These are phyloP conservation scores for Sparidentex hasta DNA, from an alignment of 2,797 vertebrate species.

Conservation along the genomic window DNA sequence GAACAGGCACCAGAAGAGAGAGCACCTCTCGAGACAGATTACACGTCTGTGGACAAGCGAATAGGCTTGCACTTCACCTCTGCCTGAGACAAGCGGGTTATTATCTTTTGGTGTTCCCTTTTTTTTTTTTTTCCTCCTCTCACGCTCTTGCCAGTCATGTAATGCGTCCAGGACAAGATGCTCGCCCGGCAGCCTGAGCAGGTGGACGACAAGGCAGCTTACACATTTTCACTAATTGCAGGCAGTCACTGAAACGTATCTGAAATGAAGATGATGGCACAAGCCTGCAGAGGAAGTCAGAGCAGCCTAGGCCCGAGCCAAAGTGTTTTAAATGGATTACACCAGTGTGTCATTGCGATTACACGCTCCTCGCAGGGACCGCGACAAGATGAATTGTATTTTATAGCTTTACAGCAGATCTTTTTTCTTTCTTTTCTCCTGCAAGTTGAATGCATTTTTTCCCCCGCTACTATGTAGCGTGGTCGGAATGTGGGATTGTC, in stretches of 20 bases:
- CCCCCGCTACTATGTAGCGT: constrained; percentile 30
- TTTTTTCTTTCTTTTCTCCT: constrained; percentile 69
- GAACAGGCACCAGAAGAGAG: constrained; percentile 67
- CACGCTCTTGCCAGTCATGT: constrained; percentile 67
- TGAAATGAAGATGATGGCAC: constrained; percentile 69
- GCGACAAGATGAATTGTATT: constrained; percentile 82
- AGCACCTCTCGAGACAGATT: constrained; percentile 77
- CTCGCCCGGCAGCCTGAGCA: constrained; percentile 65
- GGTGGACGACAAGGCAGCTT: constrained; percentile 75
- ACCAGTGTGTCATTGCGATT: constrained; percentile 87
- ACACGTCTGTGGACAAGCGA: constrained; percentile 76
- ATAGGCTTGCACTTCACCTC: constrained; percentile 71
- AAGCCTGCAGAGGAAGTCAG: constrained; percentile 74
- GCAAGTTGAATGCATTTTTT: constrained; percentile 63
- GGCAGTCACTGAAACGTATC: constrained; percentile 72
- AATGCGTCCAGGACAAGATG: constrained; percentile 66
- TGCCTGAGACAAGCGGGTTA: constrained; percentile 67
- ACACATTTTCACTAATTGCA: constrained; percentile 75
- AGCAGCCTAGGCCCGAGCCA: constrained; percentile 77
- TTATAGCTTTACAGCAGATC: constrained; percentile 79
- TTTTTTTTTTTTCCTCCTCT: not conserved
- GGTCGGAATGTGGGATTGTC: constrained; percentile 71
- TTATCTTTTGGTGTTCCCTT: constrained; percentile 60
- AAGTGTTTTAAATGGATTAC: constrained; percentile 88
- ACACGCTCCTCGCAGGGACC: constrained; percentile 79